Base-by-base conservation (phyloP, 2,113 vertebrate species). In the Pithys albifrons region DNA sequence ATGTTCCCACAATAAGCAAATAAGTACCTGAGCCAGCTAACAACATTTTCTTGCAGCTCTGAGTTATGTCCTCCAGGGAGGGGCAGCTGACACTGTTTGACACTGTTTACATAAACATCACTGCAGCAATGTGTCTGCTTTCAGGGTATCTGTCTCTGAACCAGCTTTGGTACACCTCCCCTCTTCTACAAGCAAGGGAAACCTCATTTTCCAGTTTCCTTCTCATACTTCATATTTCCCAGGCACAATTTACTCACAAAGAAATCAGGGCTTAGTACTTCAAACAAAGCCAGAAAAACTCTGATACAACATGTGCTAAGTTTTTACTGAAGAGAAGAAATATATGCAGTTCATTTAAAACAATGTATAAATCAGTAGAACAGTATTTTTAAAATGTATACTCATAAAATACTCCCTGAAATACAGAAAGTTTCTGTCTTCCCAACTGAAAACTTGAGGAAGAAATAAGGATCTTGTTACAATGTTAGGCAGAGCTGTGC, bases 401-500 rank as follows among this genome's bases (percentile, higher is more conserved):
- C 6, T 76, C 4, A n/a, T 45, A 72, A 85, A 78, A 62, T 65
- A 76, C 35, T 76, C 25, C 29, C 46, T 51, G 54, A 83, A 93
- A 80, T 69, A 57, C 19, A 64, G 45, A 66, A 64, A 39, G 4
- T 45, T 78, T 91, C 57, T 10, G 51, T 83, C 83, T 89, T 85
- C 27, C 23, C 46, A 61, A 15, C 28, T 61, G 57, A 90, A 90
- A 92, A 72, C 35, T 93, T 83, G 48, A 86, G 65, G 48, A 78
- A 88, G 31, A 27, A 94, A 61, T 72, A 81, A 89, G 33, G 52
- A 58, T 84, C 64, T 76, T 59, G 31, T 88, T 96, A 75, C 45
- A 91, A 75, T n/a, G 77, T 35, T 29, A 92, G 78, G 76, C 64
- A 94, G 82, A 88, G 45, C 48, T 91, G 61, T 64, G 43, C 41